Evolutionary conservation across 2,888 invertebrate species (phyloP).

Genomic region (Macrophya annulata): DNA sequence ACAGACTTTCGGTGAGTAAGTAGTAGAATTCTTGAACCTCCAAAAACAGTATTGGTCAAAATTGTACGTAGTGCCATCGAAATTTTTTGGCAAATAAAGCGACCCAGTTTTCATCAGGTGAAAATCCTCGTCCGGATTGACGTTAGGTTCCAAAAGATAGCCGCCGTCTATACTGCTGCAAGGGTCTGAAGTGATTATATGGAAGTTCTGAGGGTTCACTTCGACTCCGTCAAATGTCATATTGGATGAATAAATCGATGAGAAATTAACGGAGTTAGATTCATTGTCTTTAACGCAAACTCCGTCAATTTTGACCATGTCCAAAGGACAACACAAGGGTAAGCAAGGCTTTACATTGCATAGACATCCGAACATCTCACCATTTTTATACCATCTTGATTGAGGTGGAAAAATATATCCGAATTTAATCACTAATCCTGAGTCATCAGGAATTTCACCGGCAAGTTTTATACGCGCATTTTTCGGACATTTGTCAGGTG

Average conservation of each 20-base stretch:
- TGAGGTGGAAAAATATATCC: neutral
- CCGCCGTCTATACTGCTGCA: conserved; percentile 58
- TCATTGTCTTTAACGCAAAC: neutral
- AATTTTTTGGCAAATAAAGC: conserved; percentile 57
- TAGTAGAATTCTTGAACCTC: neutral
- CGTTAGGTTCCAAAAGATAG: conserved; percentile 62
- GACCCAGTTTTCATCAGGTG: conserved; percentile 67
- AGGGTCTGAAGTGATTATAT: conserved; percentile 61
- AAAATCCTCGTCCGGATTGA: conserved; percentile 60
- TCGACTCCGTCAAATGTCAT: conserved; percentile 27
- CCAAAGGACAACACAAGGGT: conserved; percentile 66
- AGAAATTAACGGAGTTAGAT: neutral
- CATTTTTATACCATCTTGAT: neutral
- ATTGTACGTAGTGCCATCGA: neutral
- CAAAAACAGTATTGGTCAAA: conserved; percentile 66
- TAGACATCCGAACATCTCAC: conserved; percentile 59
- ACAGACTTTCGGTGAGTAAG: neutral
- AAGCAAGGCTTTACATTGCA: conserved; percentile 62
- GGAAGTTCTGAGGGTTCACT: conserved; percentile 56
- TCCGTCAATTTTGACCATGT: neutral
- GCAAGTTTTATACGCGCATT: neutral
- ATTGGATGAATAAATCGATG: neutral
- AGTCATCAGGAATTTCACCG: neutral
- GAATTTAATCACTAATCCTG: neutral
- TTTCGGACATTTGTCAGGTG: neutral